Percentiles rank a stretch among this genome's conserved stretches.
Conservation (phyloP, 2,888 invertebrate genomes). For the Parnassius orleans region DNA sequence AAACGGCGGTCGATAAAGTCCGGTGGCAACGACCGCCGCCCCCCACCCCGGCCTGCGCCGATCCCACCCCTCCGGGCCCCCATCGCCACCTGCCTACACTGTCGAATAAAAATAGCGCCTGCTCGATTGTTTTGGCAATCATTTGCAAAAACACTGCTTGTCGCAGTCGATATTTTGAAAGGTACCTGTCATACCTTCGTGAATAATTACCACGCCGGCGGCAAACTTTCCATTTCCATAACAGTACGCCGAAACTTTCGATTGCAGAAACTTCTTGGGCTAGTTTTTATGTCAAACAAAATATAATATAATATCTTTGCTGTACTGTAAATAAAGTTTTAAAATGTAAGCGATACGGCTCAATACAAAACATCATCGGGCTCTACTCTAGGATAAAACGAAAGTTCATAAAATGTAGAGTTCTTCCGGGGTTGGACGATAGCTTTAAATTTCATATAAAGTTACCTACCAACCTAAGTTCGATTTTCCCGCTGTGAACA, state of each 20-base stretch:
- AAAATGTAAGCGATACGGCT: too few relatives aligned
- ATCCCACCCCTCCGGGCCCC: neutral
- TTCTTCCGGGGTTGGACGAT: too few relatives aligned
- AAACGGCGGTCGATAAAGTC: neutral
- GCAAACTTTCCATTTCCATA: neutral
- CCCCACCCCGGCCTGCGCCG: neutral
- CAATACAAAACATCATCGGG: too few relatives aligned
- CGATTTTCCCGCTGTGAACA: too few relatives aligned
- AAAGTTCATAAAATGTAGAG: too few relatives aligned
- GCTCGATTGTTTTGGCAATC: constrained; percentile 1
- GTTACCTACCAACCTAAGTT: too few relatives aligned
- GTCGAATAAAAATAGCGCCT: constrained; percentile 1
- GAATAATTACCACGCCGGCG: too few relatives aligned
- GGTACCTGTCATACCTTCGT: neutral
- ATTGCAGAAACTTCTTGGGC: neutral
- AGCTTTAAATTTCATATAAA: too few relatives aligned
- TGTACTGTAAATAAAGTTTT: too few relatives aligned
- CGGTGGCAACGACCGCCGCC: neutral
- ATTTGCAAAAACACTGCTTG: neutral
- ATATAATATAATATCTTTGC: too few relatives aligned
- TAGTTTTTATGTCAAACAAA: too few relatives aligned
- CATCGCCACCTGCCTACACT: neutral
- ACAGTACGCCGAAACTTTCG: neutral
- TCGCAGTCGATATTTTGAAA: neutral
- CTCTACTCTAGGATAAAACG: too few relatives aligned